Percentiles rank a stretch among this genome's conserved stretches.
phyloP scores from a whole-genome alignment of 2,113 vertebrate species.

The Thunnus maccoyii region DNA sequence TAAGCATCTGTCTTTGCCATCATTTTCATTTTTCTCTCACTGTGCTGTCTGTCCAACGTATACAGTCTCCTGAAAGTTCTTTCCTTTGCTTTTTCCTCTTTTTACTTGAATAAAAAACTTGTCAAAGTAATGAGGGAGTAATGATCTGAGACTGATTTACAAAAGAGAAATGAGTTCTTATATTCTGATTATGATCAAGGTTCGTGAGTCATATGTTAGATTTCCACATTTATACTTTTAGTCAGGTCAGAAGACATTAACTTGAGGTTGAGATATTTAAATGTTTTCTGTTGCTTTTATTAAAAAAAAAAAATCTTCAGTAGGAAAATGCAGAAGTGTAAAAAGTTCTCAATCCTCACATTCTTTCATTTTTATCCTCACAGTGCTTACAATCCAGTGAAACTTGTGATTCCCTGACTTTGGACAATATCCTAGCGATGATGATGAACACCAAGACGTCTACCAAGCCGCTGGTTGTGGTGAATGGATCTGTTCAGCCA shows the following conservation, averaged over 20 bases:
- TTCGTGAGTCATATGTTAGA: conserved; percentile 32
- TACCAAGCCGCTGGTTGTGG: conserved; percentile 89
- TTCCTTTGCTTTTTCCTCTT: background rate
- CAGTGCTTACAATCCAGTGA: conserved; percentile 91
- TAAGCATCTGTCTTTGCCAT: conserved; percentile 12
- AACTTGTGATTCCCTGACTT: conserved; percentile 86
- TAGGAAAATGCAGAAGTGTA: no score
- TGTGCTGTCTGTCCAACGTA: conserved; percentile 23
- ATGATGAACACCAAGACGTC: conserved; percentile 90
- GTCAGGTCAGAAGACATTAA: conserved; percentile 21
- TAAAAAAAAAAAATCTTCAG: no score
- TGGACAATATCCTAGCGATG: conserved; percentile 89
- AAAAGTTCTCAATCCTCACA: background rate
- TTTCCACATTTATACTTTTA: conserved; percentile 24
- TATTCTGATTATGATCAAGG: conserved; percentile 32
- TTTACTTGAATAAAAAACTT: background rate
- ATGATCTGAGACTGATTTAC: conserved; percentile 17
- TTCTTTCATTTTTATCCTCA: background rate
- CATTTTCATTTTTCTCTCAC: conserved; percentile 12
- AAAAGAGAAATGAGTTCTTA: conserved; percentile 28
- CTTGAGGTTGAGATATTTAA: background rate
- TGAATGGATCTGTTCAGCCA: conserved; percentile 47
- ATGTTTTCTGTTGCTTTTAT: background rate
- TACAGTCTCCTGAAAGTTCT: conserved; percentile 2
- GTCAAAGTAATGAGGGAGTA: no score